Evolutionary conservation across 2,113 vertebrate genomes (phyloP).

Genomic region (Butorides virescens): DNA sequence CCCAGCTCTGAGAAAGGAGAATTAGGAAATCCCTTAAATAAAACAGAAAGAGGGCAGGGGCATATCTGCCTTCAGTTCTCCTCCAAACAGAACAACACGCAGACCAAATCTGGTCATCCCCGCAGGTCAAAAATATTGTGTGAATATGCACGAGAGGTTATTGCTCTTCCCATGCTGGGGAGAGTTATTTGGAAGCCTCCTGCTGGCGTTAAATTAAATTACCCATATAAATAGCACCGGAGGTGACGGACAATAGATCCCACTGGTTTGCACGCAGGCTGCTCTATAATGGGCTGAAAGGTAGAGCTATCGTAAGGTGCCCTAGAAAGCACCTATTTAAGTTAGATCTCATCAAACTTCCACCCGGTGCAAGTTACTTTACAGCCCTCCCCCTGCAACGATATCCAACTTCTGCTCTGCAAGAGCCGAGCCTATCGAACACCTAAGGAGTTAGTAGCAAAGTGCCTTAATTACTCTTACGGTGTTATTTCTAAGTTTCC

Average conservation of each 20-base stretch:
- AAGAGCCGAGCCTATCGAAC: neutral
- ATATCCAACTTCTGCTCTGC: neutral
- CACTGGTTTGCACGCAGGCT: slow-evolving; percentile 1
- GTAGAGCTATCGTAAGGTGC: neutral
- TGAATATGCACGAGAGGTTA: slow-evolving; percentile 36
- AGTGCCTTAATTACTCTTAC: neutral
- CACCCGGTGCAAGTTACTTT: neutral
- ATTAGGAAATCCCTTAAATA: neutral
- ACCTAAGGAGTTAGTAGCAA: neutral
- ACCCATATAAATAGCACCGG: slow-evolving; percentile 38
- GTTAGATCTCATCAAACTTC: neutral
- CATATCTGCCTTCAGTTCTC: neutral
- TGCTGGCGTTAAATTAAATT: slow-evolving; percentile 60
- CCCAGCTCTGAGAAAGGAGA: neutral
- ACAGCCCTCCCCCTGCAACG: neutral
- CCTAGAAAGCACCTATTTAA: slow-evolving; percentile 6
- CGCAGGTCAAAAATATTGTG: neutral
- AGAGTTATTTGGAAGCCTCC: slow-evolving; percentile 55
- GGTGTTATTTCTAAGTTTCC: neutral
- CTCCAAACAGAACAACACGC: neutral
- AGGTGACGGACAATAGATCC: slow-evolving; percentile 36
- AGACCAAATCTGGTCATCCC: neutral
- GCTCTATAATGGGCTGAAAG: neutral
- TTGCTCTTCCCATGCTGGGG: slow-evolving; percentile 43
- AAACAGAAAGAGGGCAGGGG: neutral